Evolutionary conservation across 2,888 invertebrate species (phyloP).

Genomic region (Ennomos quercinarius): DNA sequence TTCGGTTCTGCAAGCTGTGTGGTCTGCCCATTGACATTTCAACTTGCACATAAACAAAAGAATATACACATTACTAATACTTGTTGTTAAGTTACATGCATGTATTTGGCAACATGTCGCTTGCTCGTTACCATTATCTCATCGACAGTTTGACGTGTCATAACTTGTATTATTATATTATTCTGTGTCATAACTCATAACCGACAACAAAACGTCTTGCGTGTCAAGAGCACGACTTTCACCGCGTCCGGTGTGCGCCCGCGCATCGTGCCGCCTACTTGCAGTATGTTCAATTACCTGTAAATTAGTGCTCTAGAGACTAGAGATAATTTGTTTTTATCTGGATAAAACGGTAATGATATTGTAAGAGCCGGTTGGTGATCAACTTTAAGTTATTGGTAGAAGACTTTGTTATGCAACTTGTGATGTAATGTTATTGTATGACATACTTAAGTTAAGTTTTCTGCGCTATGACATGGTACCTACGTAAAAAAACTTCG

Average conservation of each 20-base stretch:
- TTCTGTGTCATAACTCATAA: slow-evolving; percentile 19
- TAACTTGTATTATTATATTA: slow-evolving; percentile 1
- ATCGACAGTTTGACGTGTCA: slow-evolving; percentile 12
- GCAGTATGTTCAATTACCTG: slow-evolving; percentile 8
- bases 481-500: no score
- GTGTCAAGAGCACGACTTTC: slow-evolving; percentile 28
- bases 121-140: slow-evolving; percentile 15
- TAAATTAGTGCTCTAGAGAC: slow-evolving; percentile 2
- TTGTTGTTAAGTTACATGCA: no score
- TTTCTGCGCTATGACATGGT: no score
- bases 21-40: no score
- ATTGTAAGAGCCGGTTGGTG: neutral
- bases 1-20: no score
- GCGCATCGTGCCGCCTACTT: slow-evolving; percentile 9
- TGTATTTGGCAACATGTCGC: slow-evolving; percentile 11
- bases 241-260: slow-evolving; percentile 9
- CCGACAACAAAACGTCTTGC: slow-evolving; percentile 20
- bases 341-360: slow-evolving; percentile 1
- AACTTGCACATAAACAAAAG: no score
- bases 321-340: slow-evolving; percentile 9
- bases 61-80: no score
- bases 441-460: neutral
- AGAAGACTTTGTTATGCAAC: neutral
- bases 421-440: neutral
- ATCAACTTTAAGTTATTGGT: neutral